phyloP scores from a whole-genome alignment of 2,797 vertebrate genomes.

The Gymnoscopelus braueri region DNA sequence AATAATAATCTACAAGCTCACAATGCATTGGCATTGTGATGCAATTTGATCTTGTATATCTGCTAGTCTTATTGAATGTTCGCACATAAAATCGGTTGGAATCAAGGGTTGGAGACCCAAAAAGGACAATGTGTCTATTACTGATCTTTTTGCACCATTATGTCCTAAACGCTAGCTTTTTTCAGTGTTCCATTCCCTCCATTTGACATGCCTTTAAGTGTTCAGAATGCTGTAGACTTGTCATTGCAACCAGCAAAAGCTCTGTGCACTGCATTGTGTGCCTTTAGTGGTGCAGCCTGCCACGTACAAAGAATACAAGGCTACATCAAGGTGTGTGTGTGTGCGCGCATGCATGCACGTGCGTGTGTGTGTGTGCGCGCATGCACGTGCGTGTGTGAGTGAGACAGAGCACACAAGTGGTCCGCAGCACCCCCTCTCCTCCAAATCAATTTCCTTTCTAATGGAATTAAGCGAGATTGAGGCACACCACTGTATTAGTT shows the following conservation, averaged over 20 bases:
- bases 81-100: no score
- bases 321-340: not conserved
- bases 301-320: not conserved
- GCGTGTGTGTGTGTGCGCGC: not conserved
- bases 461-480: constrained; percentile 83
- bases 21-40: no score
- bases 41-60: no score
- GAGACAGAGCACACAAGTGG: constrained; percentile 6
- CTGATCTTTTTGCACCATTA: no score
- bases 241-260: not conserved
- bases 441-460: constrained; percentile 84
- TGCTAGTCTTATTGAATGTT: no score
- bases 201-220: no score
- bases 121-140: no score
- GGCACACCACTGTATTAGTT: constrained; percentile 80
- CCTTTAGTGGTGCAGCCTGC: not conserved
- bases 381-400: not conserved
- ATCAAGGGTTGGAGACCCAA: no score
- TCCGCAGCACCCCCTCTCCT: constrained; percentile 35
- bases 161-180: no score
- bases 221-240: no score
- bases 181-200: no score
- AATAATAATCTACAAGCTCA: no score
- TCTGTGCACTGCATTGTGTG: not conserved
- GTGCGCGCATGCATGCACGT: not conserved